These are phyloP conservation scores for Eidolon helvum DNA, from an alignment of 2,113 vertebrate genomes.

Conservation along the genomic window DNA sequence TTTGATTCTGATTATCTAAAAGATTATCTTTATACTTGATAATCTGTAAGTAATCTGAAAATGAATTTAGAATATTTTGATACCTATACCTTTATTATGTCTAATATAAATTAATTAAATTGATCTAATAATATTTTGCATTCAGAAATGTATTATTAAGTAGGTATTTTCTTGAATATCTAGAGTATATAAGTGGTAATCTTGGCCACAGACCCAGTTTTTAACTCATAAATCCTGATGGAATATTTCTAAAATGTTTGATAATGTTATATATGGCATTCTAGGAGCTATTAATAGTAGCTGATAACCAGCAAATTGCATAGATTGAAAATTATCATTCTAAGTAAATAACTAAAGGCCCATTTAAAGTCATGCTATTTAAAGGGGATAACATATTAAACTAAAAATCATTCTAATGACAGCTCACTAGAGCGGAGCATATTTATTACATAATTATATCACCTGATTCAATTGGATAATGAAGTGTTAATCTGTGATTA, in stretches of 20 bases:
- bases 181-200: neutral
- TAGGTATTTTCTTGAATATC: neutral
- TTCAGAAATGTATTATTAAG: neutral
- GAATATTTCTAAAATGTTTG: neutral
- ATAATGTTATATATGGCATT: neutral
- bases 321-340: neutral
- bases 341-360: neutral
- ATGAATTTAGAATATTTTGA: neutral
- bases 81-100: neutral
- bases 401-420: neutral
- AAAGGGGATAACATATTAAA: neutral
- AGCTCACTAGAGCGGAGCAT: neutral
- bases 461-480: neutral
- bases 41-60: neutral
- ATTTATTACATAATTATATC: neutral
- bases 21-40: neutral
- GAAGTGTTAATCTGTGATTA: neutral
- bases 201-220: neutral
- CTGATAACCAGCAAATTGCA: neutral
- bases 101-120: neutral
- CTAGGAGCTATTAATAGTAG: neutral
- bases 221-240: neutral
- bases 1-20: neutral
- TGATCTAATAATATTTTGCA: neutral
- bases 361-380: neutral